Conservation (phyloP, 35 echinoderm and acorn worm species). For the Apostichopus japonicus region DNA sequence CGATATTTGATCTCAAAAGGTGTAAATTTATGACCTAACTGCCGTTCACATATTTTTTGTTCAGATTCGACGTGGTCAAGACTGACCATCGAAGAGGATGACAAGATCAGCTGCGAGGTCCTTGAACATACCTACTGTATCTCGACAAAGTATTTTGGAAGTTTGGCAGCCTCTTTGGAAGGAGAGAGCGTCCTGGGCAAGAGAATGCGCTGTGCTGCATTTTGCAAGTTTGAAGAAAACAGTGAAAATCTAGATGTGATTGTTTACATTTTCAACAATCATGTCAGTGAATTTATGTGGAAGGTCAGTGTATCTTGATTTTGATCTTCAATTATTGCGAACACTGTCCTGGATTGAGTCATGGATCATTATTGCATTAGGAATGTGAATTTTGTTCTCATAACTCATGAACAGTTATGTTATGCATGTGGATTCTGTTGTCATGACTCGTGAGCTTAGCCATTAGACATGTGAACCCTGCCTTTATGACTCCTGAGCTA, state of each 20-base stretch:
- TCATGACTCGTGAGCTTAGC: no score
- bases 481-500: no score
- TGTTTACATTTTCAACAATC: constrained; percentile 74
- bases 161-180: constrained; percentile 40
- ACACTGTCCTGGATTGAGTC: background rate
- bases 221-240: constrained; percentile 39
- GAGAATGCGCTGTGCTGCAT: constrained; percentile 63
- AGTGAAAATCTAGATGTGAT: constrained; percentile 54
- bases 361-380: background rate
- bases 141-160: constrained; percentile 19
- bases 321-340: background rate
- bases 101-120: constrained; percentile 24
- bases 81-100: background rate
- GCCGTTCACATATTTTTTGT: no score
- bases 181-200: constrained; percentile 50
- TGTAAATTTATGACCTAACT: no score
- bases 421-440: no score
- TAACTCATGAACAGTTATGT: background rate
- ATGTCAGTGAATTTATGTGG: constrained; percentile 63
- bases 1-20: no score
- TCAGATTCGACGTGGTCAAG: background rate
- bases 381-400: background rate
- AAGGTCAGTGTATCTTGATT: constrained; percentile 4
- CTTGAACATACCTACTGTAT: constrained; percentile 46
- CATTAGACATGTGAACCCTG: no score